Conservation (phyloP, 1,140 invertebrate species). For the Tachypleus tridentatus region DNA sequence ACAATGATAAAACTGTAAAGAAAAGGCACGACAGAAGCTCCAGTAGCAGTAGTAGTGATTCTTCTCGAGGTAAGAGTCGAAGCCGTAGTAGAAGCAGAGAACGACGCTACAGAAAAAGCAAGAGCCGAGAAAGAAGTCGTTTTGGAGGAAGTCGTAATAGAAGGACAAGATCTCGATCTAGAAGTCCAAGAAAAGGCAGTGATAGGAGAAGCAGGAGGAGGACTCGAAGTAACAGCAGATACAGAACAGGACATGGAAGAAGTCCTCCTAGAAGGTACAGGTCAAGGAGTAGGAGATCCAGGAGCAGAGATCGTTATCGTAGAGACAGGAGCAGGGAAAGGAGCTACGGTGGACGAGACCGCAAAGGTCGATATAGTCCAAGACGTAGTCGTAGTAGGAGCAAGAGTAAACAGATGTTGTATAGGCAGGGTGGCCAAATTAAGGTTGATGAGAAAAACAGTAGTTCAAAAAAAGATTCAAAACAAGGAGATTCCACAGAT, state of each 20-base stretch:
- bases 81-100: not conserved
- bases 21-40: not conserved
- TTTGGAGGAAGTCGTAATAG: conserved; percentile 3
- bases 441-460: not conserved
- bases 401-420: not conserved
- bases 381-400: conserved; percentile 1
- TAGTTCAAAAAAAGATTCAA: not conserved
- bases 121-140: conserved; percentile 2
- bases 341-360: not conserved
- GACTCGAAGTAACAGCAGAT: conserved; percentile 9
- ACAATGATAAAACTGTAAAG: not conserved
- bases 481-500: not conserved
- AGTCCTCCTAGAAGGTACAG: no score
- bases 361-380: not conserved
- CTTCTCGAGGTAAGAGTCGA: not conserved
- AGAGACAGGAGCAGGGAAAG: conserved; percentile 2
- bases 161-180: conserved; percentile 9
- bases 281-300: not conserved
- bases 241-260: no score
- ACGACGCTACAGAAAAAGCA: conserved; percentile 9
- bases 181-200: conserved; percentile 4
- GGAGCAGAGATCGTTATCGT: not conserved
- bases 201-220: conserved; percentile 12
- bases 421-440: not conserved
- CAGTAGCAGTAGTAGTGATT: conserved; percentile 1